Base-by-base conservation (phyloP, 2,888 invertebrate genomes). In the Anarsia innoxiella region DNA sequence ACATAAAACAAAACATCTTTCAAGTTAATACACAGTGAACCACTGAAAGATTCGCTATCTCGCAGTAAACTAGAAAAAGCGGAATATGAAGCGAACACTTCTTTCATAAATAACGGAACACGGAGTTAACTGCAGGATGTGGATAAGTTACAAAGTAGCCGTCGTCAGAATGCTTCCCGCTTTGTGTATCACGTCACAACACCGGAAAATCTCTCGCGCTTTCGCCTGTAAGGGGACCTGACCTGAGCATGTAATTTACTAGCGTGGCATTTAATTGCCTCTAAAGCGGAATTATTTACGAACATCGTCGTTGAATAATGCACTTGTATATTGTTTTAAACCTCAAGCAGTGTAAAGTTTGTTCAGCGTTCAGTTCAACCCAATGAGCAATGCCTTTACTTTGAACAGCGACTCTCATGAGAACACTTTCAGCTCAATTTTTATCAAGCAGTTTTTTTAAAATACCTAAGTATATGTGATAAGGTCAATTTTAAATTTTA, bases 91-190 rank as follows among this genome's bases (percentile, higher is more conserved):
- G 8, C 5, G 25, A 25, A n/a, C n/a, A 9, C n/a, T 9, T 25
- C n/a, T 25, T 25, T 25, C 25, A 25, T 25, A 25, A 25, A 25
- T 25, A 25, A 25, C 8, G 5, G 5, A 25, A n/a, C n/a, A n/a
- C 8, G n/a, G 25, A 25, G 25, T n/a, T 9, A 19, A 19, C 19
- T 25, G n/a, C 25, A 25, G 25, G 25, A 25, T 25, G 25, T 4
- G 25, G 5, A 23, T 30, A 13, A 10, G 32, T 16, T 23, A 26
- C 37, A 37, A 48, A 40, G 41, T 51, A 51, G 48, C 47, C 47
- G 49, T 42, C 47, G n/a, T n/a, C 19, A 49, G 52, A 49, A 55
- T 46, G 49, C 49, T 48, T 46, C 48, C 51, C 45, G 53, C 52
- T 59, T 58, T 56, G 54, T 55, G 51, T 46, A 44, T 33, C 33